These are phyloP conservation scores for Neosilurus hyrtlii DNA, from an alignment of 2,797 vertebrate species.

Conservation along the genomic window DNA sequence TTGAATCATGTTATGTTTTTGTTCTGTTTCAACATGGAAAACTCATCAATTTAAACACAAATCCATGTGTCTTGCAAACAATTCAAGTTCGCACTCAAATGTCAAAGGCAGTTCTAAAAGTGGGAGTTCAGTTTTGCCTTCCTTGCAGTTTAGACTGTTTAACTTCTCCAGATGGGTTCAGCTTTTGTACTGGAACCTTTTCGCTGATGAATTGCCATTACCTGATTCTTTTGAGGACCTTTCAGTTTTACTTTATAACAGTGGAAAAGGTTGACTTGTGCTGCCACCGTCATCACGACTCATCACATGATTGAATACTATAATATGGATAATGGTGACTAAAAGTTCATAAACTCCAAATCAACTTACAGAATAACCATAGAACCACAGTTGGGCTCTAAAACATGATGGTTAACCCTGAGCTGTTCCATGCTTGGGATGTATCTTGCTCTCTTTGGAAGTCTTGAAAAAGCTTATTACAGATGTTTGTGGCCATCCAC, in stretches of 20 bases:
- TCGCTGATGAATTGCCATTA: background rate
- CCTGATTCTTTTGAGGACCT: background rate
- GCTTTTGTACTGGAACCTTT: background rate
- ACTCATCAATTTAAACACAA: constrained; percentile 25
- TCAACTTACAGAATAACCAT: background rate
- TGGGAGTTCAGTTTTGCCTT: background rate
- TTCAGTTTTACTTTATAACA: background rate
- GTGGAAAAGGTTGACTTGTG: background rate
- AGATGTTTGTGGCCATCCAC: background rate
- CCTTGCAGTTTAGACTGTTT: constrained; percentile 13
- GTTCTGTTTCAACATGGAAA: constrained; percentile 17
- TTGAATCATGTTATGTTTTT: background rate
- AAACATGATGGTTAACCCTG: background rate
- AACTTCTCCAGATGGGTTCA: constrained; percentile 17
- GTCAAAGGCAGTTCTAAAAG: background rate
- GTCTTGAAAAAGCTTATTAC: background rate
- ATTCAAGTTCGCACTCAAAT: constrained; percentile 14
- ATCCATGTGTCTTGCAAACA: constrained; percentile 14
- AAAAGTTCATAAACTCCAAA: background rate
- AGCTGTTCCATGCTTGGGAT: background rate
- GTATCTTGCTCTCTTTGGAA: background rate
- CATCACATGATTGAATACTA: background rate
- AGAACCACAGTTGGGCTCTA: background rate
- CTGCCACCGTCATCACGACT: background rate
- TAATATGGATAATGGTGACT: background rate